These are phyloP conservation scores for Carduelis carduelis DNA, from an alignment of 2,797 vertebrate genomes.

Conservation along the genomic window DNA sequence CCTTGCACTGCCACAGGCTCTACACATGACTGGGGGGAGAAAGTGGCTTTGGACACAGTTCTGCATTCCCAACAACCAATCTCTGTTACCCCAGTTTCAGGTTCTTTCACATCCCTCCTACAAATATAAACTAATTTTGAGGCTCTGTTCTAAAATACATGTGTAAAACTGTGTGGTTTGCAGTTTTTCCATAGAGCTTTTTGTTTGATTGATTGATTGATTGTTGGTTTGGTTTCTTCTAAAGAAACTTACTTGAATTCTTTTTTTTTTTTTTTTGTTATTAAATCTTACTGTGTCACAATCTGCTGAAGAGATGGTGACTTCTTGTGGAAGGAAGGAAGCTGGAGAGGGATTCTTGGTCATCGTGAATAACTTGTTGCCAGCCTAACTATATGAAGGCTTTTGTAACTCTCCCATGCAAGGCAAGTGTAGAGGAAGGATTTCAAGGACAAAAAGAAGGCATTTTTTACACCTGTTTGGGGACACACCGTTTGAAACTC, in stretches of 20 bases:
- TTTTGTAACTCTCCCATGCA: not conserved
- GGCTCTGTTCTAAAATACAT: not conserved
- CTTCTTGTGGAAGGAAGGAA: not conserved
- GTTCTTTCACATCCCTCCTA: not conserved
- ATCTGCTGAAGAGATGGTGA: not conserved
- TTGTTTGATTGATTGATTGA: too few relatives aligned
- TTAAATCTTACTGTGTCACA: not conserved
- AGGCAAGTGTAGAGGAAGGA: not conserved
- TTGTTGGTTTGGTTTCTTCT: not conserved
- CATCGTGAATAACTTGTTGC: not conserved
- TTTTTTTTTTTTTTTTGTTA: not conserved
- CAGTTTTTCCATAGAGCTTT: not conserved
- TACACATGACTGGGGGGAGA: not conserved
- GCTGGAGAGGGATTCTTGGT: not conserved
- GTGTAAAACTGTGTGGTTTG: not conserved
- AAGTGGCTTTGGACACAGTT: not conserved
- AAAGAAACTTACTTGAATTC: not conserved
- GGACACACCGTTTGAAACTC: not conserved
- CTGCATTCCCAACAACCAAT: not conserved
- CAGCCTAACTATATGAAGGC: not conserved
- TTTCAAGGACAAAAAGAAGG: not conserved
- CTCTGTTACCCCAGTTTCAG: not conserved
- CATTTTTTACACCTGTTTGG: not conserved
- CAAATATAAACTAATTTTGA: not conserved
- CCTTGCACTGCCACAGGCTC: not conserved